Conservation (phyloP, 1,140 invertebrate genomes). For the Drosophila mauritiana region DNA sequence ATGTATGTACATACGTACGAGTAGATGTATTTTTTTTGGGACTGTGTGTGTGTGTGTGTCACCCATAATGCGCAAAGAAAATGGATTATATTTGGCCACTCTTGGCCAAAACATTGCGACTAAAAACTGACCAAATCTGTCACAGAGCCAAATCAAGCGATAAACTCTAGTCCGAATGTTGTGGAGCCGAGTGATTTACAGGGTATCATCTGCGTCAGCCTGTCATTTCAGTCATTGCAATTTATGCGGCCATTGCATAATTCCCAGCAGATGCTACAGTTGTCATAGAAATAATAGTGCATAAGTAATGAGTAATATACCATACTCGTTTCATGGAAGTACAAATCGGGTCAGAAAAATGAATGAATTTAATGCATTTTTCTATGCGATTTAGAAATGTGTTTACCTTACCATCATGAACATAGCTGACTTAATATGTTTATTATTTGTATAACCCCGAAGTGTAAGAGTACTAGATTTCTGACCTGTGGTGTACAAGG, state of each 20-base stretch:
- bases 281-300: not conserved
- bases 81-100: constrained; percentile 30
- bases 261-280: constrained; percentile 1
- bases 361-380: too few relatives aligned
- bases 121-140: constrained; percentile 15
- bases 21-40: not conserved
- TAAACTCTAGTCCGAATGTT: constrained; percentile 16
- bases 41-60: constrained; percentile 5
- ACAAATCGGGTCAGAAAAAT: too few relatives aligned
- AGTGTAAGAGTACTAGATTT: not conserved
- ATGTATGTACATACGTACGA: not conserved
- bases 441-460: too few relatives aligned
- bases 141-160: constrained; percentile 26
- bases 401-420: too few relatives aligned
- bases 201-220: constrained; percentile 14
- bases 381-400: too few relatives aligned
- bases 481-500: not conserved
- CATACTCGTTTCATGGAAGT: too few relatives aligned
- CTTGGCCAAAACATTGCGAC: constrained; percentile 17
- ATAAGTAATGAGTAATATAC: too few relatives aligned
- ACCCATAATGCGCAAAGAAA: constrained; percentile 29
- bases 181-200: constrained; percentile 13
- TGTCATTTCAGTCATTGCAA: constrained; percentile 21
- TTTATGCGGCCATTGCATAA: constrained; percentile 33
- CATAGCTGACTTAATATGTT: too few relatives aligned